Evolutionary conservation across 2,113 vertebrate species (phyloP).

Genomic region (Sceloporus undulatus): DNA sequence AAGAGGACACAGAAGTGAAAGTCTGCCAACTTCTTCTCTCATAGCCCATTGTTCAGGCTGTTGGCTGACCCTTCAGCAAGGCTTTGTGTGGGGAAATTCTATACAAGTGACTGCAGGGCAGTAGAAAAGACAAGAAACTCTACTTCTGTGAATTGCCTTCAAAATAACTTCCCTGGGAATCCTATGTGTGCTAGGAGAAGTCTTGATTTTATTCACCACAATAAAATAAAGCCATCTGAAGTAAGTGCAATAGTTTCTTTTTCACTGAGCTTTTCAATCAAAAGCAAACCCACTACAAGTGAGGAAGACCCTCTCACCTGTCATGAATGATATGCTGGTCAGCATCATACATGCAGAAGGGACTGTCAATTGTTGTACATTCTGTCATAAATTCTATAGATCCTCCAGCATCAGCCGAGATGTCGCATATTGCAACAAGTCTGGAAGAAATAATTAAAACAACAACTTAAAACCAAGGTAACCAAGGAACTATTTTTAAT

Average conservation of each 20-base stretch:
- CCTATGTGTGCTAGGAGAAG: neutral
- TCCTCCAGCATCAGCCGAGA: conserved; percentile 94
- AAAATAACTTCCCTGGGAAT: neutral
- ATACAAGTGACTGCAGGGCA: neutral
- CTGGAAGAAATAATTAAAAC: conserved; percentile 72
- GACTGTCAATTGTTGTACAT: conserved; percentile 95
- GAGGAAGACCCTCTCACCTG: conserved; percentile 81
- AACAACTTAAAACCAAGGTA: neutral
- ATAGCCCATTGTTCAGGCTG: neutral
- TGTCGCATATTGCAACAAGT: conserved; percentile 96
- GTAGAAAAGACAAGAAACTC: neutral
- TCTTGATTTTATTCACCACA: neutral
- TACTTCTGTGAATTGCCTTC: neutral
- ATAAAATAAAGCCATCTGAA: neutral
- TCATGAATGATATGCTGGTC: conserved; percentile 93
- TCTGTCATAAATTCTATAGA: conserved; percentile 98
- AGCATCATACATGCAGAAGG: conserved; percentile 97
- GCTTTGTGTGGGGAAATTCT: neutral
- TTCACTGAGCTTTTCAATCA: neutral
- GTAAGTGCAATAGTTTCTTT: neutral
- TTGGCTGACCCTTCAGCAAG: neutral
- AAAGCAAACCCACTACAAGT: conserved; percentile 35
- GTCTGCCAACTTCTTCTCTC: neutral
- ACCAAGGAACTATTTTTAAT: conserved; percentile 1
- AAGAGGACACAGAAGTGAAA: neutral